These are phyloP conservation scores for Alethe diademata DNA, from an alignment of 2,113 vertebrate species.

Conservation along the genomic window DNA sequence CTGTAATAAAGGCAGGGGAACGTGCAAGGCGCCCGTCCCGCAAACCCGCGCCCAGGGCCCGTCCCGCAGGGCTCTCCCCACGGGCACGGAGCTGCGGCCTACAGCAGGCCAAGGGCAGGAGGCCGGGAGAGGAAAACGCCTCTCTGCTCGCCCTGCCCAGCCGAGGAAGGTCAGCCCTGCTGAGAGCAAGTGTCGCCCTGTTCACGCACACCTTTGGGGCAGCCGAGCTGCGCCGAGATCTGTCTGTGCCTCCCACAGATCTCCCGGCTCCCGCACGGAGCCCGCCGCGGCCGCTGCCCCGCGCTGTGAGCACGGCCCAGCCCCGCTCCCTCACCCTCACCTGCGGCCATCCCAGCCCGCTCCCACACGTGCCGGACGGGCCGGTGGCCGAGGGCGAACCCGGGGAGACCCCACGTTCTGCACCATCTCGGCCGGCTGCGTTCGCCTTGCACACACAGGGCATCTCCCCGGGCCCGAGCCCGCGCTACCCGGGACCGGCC, in stretches of 20 bases:
- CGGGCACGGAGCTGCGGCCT: rapidly evolving
- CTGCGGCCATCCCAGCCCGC: not conserved
- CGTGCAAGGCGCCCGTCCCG: rapidly evolving
- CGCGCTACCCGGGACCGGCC: not conserved
- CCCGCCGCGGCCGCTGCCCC: not conserved
- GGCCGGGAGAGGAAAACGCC: not conserved
- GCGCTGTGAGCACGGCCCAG: rapidly evolving
- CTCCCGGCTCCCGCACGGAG: not conserved
- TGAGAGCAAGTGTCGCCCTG: not conserved
- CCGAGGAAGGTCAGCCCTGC: not conserved
- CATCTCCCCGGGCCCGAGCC: too few relatives aligned
- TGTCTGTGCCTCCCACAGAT: not conserved
- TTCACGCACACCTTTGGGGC: not conserved
- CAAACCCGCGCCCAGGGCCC: not conserved
- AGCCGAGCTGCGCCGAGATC: not conserved
- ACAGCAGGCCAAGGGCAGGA: rapidly evolving
- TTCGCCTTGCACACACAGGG: not conserved
- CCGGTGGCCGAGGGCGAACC: not conserved
- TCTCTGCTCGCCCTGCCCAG: not conserved
- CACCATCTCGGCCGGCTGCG: not conserved
- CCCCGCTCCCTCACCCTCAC: not conserved
- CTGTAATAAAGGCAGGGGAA: not conserved
- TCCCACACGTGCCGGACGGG: not conserved
- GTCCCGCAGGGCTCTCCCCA: rapidly evolving
- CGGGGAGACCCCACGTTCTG: rapidly evolving